Conservation (phyloP, 2,888 invertebrate genomes). For the Calameuta idolon region DNA sequence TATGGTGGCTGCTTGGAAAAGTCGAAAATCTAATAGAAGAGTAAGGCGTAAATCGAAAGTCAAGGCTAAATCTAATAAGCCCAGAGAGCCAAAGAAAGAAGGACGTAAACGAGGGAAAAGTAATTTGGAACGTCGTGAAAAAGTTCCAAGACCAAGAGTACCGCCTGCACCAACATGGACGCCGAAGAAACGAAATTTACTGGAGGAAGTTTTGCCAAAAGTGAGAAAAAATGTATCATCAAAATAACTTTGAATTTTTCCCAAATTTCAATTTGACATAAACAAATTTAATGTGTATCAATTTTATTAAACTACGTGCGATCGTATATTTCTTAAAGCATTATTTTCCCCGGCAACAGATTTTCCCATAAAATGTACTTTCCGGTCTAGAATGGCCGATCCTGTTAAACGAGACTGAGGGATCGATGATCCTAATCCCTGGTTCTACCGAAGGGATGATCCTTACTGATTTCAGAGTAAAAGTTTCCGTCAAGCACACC, state of each 20-base stretch:
- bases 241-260: neutral
- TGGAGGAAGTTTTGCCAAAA: conserved; percentile 49
- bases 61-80: neutral
- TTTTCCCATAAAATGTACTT: conserved; percentile 57
- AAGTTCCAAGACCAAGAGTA: conserved; percentile 37
- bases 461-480: neutral
- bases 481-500: neutral
- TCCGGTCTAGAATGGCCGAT: conserved; percentile 40
- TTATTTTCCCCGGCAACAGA: conserved; percentile 3
- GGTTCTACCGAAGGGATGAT: conserved; percentile 1
- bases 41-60: neutral
- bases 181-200: conserved; percentile 42
- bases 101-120: neutral
- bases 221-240: conserved; percentile 14
- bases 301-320: neutral
- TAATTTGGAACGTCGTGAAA: conserved; percentile 2
- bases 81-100: neutral
- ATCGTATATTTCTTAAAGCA: neutral
- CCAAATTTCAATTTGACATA: neutral
- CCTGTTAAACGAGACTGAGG: conserved; percentile 51
- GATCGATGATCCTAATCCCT: conserved; percentile 39
- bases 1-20: neutral
- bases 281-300: neutral
- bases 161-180: conserved; percentile 46
- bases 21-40: neutral